Evolutionary conservation across 1,140 invertebrate species (phyloP).

Genomic region (Lordiphosa stackelbergi): DNA sequence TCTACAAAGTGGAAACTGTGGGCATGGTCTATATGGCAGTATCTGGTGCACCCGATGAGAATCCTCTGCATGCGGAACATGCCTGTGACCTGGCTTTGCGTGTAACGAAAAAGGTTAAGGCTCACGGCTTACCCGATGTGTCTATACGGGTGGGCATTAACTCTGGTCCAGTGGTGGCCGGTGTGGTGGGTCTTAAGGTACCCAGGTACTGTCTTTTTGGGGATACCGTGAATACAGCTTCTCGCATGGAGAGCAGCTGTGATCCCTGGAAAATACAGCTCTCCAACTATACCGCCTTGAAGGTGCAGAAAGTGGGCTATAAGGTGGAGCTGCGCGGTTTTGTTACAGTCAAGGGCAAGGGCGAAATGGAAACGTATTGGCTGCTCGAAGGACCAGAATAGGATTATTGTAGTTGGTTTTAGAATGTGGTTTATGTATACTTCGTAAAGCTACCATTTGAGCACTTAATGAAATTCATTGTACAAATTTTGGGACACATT

Average conservation of each 20-base stretch:
- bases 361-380: constrained; percentile 93
- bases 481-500: too few species aligned
- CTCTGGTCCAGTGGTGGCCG: constrained; percentile 86
- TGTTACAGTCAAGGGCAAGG: constrained; percentile 91
- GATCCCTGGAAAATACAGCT: constrained; percentile 76
- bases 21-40: constrained; percentile 92
- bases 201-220: constrained; percentile 89
- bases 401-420: neutral
- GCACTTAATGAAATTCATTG: too few species aligned
- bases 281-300: constrained; percentile 71
- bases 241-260: constrained; percentile 84
- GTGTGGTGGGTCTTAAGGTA: constrained; percentile 87
- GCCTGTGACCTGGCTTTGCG: constrained; percentile 87
- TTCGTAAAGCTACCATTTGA: too few species aligned
- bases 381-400: constrained; percentile 76
- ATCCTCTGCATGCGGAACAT: constrained; percentile 86
- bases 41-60: constrained; percentile 88
- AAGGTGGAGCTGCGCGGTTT: constrained; percentile 82
- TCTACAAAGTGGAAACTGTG: constrained; percentile 88
- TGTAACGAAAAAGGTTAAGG: constrained; percentile 81
- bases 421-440: too few species aligned
- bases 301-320: constrained; percentile 79
- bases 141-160: constrained; percentile 85
- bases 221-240: constrained; percentile 92
- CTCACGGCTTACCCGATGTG: constrained; percentile 80